Evolutionary conservation across 2,797 vertebrate species (phyloP).

Genomic region (Tapirus indicus): DNA sequence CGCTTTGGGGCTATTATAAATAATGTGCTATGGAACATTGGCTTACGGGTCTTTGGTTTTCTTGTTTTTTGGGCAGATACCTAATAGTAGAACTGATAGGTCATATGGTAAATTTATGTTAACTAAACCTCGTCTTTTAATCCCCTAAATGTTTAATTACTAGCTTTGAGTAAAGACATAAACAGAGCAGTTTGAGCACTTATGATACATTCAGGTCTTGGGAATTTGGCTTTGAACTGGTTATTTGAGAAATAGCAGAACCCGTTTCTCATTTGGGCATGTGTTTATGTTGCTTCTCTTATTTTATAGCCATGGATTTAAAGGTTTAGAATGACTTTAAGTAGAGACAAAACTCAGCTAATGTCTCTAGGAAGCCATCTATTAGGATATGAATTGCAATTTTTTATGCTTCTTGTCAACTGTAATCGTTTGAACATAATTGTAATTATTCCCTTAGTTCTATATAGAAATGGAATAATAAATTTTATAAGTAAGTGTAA

Average conservation of each 20-base stretch:
- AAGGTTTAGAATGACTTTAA: conserved; percentile 23
- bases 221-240: not conserved
- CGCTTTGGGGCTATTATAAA: not conserved
- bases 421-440: conserved; percentile 30
- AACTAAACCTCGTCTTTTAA: not conserved
- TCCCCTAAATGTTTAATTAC: not conserved
- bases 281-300: conserved; percentile 12
- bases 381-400: not conserved
- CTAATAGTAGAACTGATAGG: not conserved
- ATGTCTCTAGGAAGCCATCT: not conserved
- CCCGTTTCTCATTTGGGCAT: not conserved
- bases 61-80: not conserved
- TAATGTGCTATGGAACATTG: not conserved
- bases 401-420: conserved; percentile 23
- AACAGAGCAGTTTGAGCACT: not conserved
- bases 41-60: not conserved
- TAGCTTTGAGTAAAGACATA: conserved; percentile 17
- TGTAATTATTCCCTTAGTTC: not conserved
- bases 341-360: not conserved
- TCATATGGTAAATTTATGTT: not conserved
- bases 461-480: not conserved
- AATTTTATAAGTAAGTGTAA: not conserved
- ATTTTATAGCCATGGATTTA: not conserved
- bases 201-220: not conserved
- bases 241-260: not conserved